Base-by-base conservation (phyloP, 2,888 invertebrate species). In the Xestia rhomboidea region DNA sequence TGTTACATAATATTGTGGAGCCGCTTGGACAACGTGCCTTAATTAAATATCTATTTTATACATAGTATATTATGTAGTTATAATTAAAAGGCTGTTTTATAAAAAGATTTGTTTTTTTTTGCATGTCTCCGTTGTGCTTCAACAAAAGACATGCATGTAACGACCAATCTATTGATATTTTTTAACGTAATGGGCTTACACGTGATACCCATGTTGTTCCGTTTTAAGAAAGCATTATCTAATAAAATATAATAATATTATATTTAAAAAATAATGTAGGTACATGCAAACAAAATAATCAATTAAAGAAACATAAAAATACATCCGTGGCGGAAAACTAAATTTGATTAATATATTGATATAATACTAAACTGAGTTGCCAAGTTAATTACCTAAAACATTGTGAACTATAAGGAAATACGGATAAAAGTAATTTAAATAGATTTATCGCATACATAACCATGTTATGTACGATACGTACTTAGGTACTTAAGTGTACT, bases 51-150 rank as follows among this genome's bases (percentile, higher is more conserved):
- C 18, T 60, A 41, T 18, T 7, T 24, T 24, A 51, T 24, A 24
- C 7, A 49, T 49, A 49, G 2, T 8, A 21, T 10, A n/a, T 46
- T 41, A 57, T 11, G 41, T 15, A 41, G 63, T 41, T 13, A 24
- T 34, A 51, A 82, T n/a, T 46, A 64, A 79, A 76, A 77, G 77
- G 49, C 63, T 77, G 63, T 64, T 44, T 38, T 63, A 7, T 68
- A 34, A 21, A 44, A 41, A 6, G 34, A 10, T 0, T 21, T 10
- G 15, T 73, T 46, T 80, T 57, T 79, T 81, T 15, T 77, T 72
- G 4, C 1, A 44, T 51, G 34, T 5, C 46, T 8, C n/a, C 38
- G 1, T n/a, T 24, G 8, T 10, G 11, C 57, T 8, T 27, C 24
- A 13, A 57, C 46, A n/a, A 13, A 10, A 4, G 34, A 34, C 34